phyloP scores from a whole-genome alignment of 2,113 vertebrate species.

The Podilymbus podiceps region DNA sequence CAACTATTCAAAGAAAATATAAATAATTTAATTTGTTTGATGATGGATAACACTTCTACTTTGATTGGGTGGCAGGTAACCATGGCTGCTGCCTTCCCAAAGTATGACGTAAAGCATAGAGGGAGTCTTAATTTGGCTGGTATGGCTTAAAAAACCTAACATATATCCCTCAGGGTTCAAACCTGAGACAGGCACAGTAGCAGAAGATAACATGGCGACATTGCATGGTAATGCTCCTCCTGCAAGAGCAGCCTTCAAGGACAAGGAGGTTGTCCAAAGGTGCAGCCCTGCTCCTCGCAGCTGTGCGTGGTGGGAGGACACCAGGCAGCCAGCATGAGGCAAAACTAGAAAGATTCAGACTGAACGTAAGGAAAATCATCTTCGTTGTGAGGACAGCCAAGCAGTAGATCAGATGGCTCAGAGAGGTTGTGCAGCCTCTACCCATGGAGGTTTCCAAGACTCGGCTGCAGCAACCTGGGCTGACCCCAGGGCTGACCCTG shows the following conservation, averaged over 20 bases:
- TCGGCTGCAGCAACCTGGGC: background rate
- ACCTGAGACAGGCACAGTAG: background rate
- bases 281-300: background rate
- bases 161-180: background rate
- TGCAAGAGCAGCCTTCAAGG: background rate
- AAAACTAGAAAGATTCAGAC: background rate
- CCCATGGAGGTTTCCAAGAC: background rate
- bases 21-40: background rate
- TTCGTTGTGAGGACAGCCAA: background rate
- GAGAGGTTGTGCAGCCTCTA: background rate
- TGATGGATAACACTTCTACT: background rate
- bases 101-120: background rate
- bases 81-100: background rate
- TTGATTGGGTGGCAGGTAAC: background rate
- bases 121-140: background rate
- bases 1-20: background rate
- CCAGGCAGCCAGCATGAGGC: accelerated
- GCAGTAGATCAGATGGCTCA: background rate
- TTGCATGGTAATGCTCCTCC: background rate
- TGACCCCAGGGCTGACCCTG: background rate
- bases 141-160: background rate
- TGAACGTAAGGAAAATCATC: background rate
- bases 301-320: background rate
- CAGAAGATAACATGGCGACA: accelerated
- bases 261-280: background rate